phyloP scores from a whole-genome alignment of 2,888 invertebrate genomes.

The Nomada hirtipes region DNA sequence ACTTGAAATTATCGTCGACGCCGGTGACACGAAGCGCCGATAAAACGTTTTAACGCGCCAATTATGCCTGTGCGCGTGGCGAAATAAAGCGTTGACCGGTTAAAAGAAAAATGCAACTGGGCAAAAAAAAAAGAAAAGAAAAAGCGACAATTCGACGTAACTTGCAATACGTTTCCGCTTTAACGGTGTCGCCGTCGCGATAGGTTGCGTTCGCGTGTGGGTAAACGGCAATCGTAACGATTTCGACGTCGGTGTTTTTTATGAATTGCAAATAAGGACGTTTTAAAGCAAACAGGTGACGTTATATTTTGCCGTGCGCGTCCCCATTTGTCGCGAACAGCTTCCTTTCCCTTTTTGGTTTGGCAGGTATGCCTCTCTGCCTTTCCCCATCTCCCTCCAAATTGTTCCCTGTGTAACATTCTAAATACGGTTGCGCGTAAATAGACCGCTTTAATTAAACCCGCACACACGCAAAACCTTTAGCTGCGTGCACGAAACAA shows the following conservation, averaged over 20 bases:
- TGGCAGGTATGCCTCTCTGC: not conserved
- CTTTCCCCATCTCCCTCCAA: no score
- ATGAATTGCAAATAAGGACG: slow-evolving; percentile 35
- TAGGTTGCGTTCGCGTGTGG: slow-evolving; percentile 17
- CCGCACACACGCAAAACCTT: slow-evolving; percentile 20
- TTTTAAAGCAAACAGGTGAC: slow-evolving; percentile 27
- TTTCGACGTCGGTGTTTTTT: slow-evolving; percentile 1
- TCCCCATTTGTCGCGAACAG: slow-evolving; percentile 15
- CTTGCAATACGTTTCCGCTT: not conserved
- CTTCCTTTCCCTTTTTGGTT: not conserved
- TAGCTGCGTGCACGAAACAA: slow-evolving; percentile 24
- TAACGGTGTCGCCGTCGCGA: not conserved
- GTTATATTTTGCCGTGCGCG: not conserved
- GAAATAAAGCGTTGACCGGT: slow-evolving; percentile 27
- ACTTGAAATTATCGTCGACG: slow-evolving; percentile 43
- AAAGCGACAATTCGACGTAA: slow-evolving; percentile 13
- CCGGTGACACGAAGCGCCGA: slow-evolving; percentile 29
- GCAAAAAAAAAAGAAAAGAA: no score
- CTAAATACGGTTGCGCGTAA: slow-evolving; percentile 43
- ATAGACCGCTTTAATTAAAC: slow-evolving; percentile 58
- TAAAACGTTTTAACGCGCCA: slow-evolving; percentile 47
- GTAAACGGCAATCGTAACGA: slow-evolving; percentile 14
- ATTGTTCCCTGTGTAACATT: slow-evolving; percentile 1
- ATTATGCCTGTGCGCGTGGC: slow-evolving; percentile 19
- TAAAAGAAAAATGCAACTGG: not conserved